Conservation (phyloP, 2,797 vertebrate genomes). For the Syngnathus rostellatus region DNA sequence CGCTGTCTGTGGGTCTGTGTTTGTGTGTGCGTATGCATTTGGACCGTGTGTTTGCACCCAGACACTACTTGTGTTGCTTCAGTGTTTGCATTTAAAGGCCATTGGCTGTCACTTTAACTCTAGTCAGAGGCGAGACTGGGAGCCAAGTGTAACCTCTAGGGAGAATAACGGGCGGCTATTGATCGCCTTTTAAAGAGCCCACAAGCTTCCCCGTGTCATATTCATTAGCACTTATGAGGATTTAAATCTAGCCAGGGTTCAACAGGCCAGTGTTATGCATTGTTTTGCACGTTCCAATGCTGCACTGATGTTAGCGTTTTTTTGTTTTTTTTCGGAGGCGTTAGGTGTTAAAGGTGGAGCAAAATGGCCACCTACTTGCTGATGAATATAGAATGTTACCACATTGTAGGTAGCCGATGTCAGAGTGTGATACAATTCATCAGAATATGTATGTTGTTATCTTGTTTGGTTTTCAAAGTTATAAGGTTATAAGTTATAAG, state of each 20-base stretch:
- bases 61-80: constrained; percentile 28
- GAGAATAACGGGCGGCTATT: constrained; percentile 58
- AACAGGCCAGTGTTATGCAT: constrained; percentile 50
- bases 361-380: constrained; percentile 30
- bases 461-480: no score
- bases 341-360: constrained; percentile 53
- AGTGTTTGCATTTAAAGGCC: constrained; percentile 49
- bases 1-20: not conserved
- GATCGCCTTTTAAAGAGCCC: constrained; percentile 64
- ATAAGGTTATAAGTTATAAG: no score
- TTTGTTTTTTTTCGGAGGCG: constrained; percentile 51
- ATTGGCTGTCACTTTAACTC: constrained; percentile 56
- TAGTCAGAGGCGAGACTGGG: constrained; percentile 46
- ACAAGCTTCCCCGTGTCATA: constrained; percentile 60
- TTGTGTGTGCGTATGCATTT: constrained; percentile 13
- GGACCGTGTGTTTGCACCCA: constrained; percentile 24
- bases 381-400: constrained; percentile 42
- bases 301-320: constrained; percentile 28
- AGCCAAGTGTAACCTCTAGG: constrained; percentile 55
- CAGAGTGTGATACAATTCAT: constrained; percentile 48
- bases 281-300: constrained; percentile 46
- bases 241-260: constrained; percentile 59
- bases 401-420: constrained; percentile 38
- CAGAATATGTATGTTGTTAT: no score
- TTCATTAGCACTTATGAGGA: constrained; percentile 71